These are phyloP conservation scores for Phyto melanocephala DNA, from an alignment of 2,888 invertebrate genomes.

Conservation along the genomic window DNA sequence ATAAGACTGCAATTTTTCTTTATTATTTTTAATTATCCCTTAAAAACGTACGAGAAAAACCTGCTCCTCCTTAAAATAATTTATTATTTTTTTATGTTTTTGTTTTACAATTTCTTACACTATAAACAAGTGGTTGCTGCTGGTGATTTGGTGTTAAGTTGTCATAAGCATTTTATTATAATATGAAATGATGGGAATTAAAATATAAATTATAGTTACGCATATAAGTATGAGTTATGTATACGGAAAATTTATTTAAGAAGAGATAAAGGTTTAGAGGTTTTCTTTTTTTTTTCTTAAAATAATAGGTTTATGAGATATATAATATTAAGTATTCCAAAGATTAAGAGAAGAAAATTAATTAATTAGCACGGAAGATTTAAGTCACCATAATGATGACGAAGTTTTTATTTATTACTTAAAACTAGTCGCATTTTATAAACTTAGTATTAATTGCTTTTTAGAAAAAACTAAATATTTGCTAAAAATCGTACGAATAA, in stretches of 20 bases:
- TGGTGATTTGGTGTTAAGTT: slow-evolving; percentile 48
- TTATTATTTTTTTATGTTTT: not conserved
- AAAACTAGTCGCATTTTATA: too few relatives aligned
- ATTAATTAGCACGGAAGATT: too few relatives aligned
- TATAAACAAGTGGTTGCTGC: slow-evolving; percentile 36
- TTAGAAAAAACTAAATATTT: too few relatives aligned
- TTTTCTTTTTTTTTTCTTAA: not conserved
- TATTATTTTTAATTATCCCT: not conserved
- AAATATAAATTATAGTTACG: slow-evolving; percentile 40
- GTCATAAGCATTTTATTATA: slow-evolving; percentile 55
- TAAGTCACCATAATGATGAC: too few relatives aligned
- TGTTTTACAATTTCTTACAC: not conserved
- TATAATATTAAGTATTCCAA: too few relatives aligned
- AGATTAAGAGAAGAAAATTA: too few relatives aligned
- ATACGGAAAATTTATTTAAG: not conserved
- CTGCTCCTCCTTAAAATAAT: slow-evolving; percentile 18
- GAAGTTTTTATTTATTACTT: too few relatives aligned
- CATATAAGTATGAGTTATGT: slow-evolving; percentile 2
- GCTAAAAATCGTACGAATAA: too few relatives aligned
- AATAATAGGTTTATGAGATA: too few relatives aligned
- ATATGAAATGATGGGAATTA: slow-evolving; percentile 45
- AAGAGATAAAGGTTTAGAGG: not conserved
- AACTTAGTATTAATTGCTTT: too few relatives aligned
- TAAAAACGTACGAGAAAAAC: not conserved
- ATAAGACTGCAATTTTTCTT: not conserved